Percentiles rank a stretch among this genome's conserved stretches.
Conservation (phyloP, 2,888 invertebrate species). For the Lasioglossum figueresi region DNA sequence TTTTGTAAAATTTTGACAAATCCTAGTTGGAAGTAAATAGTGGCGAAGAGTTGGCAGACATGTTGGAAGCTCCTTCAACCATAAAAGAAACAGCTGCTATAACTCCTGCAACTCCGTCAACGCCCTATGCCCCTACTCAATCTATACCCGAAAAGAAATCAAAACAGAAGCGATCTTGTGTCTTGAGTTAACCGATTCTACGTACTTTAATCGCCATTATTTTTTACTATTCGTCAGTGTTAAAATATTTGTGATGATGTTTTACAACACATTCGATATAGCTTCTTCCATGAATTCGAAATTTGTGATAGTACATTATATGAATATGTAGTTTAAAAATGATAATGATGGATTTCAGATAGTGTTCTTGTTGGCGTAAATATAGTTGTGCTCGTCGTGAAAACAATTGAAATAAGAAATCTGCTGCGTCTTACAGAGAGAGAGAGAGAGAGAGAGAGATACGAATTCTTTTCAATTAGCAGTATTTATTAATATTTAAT, state of each 20-base stretch:
- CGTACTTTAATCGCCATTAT: slow-evolving; percentile 52
- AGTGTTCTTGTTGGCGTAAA: slow-evolving; percentile 47
- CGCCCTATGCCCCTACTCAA: slow-evolving; percentile 79
- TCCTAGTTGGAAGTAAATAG: slow-evolving; percentile 82
- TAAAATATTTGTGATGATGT: slow-evolving; percentile 59
- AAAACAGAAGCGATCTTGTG: slow-evolving; percentile 82
- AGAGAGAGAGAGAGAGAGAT: slow-evolving; percentile 28
- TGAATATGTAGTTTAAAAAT: slow-evolving; percentile 56
- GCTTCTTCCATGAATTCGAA: slow-evolving; percentile 68
- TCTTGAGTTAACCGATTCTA: slow-evolving; percentile 80
- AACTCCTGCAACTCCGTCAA: slow-evolving; percentile 82
- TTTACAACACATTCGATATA: slow-evolving; percentile 57
- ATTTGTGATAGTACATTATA: slow-evolving; percentile 72
- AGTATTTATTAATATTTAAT: slow-evolving; percentile 68
- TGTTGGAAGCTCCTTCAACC: slow-evolving; percentile 82
- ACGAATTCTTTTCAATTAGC: slow-evolving; percentile 58
- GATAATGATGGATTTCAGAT: slow-evolving; percentile 57
- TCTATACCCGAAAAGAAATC: slow-evolving; percentile 80
- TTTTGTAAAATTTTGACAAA: slow-evolving; percentile 59
- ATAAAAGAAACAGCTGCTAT: slow-evolving; percentile 80
- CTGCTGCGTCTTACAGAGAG: slow-evolving; percentile 41
- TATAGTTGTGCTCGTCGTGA: slow-evolving; percentile 55
- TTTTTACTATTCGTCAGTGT: slow-evolving; percentile 59
- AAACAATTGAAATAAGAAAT: slow-evolving; percentile 50
- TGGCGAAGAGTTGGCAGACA: slow-evolving; percentile 82